phyloP scores from a whole-genome alignment of 2,113 vertebrate genomes.

The Oenanthe oenanthe region DNA sequence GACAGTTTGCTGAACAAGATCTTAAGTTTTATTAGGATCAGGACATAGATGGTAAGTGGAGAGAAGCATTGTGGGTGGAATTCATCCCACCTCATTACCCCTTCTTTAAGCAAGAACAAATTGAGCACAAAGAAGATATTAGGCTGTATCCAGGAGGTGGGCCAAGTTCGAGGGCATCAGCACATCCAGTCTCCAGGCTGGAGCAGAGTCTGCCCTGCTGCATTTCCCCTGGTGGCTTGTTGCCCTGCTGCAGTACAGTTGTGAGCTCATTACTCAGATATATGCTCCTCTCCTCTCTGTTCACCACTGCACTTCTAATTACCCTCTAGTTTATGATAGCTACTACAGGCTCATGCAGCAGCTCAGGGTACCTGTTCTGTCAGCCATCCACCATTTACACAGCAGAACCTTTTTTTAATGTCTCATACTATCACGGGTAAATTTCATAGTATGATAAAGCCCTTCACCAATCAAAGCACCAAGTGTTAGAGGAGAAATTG shows the following conservation, averaged over 20 bases:
- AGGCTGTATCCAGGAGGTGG: neutral
- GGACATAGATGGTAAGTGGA: constrained; percentile 9
- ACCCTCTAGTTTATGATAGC: constrained; percentile 42
- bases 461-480: constrained; percentile 54
- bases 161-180: neutral
- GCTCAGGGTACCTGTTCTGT: constrained; percentile 24
- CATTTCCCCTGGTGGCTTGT: constrained; percentile 1
- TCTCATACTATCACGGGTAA: neutral
- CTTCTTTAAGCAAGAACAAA: constrained; percentile 37
- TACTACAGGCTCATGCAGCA: neutral
- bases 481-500: constrained; percentile 40
- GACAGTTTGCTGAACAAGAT: constrained; percentile 53
- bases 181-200: neutral
- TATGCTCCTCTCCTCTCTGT: constrained; percentile 17
- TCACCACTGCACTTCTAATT: constrained; percentile 47
- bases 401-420: neutral
- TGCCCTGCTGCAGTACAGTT: constrained; percentile 4
- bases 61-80: constrained; percentile 37
- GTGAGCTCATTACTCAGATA: constrained; percentile 27
- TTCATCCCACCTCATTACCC: constrained; percentile 32
- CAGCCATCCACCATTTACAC: neutral
- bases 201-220: neutral
- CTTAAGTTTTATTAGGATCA: constrained; percentile 51
- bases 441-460: constrained; percentile 60
- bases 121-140: constrained; percentile 7